A percentile compares a stretch with the other conserved stretches of the same genome.
Evolutionary conservation across 2,113 vertebrate species (phyloP).

Genomic region (Vireo altiloquus): DNA sequence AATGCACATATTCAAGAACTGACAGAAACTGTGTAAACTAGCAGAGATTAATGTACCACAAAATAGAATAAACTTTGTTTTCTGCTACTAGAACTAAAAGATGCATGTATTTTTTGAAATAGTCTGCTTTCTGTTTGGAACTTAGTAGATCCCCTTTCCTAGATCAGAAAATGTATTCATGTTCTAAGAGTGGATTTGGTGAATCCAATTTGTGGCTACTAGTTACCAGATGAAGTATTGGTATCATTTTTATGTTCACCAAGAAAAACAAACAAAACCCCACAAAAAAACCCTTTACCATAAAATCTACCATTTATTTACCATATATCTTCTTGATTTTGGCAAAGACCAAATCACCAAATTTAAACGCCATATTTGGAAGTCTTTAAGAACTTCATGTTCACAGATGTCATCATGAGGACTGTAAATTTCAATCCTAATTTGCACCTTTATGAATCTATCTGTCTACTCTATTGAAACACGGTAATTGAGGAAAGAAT

Average conservation of each 20-base stretch:
- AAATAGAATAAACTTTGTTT: conserved; percentile 28
- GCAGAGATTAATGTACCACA: not conserved
- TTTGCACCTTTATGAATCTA: not conserved
- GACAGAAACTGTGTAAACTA: not conserved
- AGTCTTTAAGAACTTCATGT: not conserved
- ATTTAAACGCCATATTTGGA: not conserved
- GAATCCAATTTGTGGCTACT: not conserved
- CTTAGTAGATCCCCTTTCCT: not conserved
- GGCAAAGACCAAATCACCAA: not conserved
- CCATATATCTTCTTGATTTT: not conserved
- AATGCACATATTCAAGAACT: conserved; percentile 10
- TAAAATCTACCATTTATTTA: not conserved
- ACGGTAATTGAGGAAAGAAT: not conserved
- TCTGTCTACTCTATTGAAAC: not conserved
- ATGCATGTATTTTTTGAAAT: not conserved
- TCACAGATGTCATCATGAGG: not conserved
- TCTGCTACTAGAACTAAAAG: not conserved
- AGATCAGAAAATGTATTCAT: not conserved
- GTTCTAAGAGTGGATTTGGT: not conserved
- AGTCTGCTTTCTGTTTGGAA: not conserved
- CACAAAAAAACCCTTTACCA: not conserved
- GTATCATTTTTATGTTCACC: not conserved
- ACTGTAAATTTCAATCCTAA: not conserved
- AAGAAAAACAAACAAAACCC: not conserved
- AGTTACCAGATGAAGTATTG: not conserved